Evolutionary conservation across 2,797 vertebrate genomes (phyloP).

Genomic region (Phoeniculus purpureus): DNA sequence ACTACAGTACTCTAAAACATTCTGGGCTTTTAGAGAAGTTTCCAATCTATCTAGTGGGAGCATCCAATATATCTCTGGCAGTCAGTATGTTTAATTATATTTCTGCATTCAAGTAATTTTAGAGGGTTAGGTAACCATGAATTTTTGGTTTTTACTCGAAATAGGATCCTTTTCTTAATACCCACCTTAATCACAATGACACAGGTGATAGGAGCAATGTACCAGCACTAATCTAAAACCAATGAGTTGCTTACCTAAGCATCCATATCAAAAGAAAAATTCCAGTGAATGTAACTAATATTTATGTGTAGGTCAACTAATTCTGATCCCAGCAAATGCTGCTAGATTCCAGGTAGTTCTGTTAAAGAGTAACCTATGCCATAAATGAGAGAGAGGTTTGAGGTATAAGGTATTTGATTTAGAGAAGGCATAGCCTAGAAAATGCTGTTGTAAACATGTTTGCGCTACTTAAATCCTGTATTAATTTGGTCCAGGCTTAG

Average conservation of each 20-base stretch:
- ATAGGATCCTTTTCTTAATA: background rate
- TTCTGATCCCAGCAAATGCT: background rate
- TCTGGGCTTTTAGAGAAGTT: conserved; percentile 5
- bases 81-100: conserved; percentile 6
- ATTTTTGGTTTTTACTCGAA: background rate
- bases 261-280: background rate
- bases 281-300: background rate
- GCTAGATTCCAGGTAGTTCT: background rate
- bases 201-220: background rate
- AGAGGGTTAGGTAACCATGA: background rate
- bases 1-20: background rate
- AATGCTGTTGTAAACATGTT: background rate
- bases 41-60: background rate
- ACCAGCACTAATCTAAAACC: background rate
- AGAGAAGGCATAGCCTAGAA: background rate
- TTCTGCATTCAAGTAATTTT: background rate
- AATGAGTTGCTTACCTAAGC: background rate
- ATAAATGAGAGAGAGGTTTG: background rate
- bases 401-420: background rate
- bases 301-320: background rate
- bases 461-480: background rate
- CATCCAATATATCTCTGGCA: background rate
- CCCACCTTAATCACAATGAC: background rate
- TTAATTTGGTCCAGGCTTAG: background rate
- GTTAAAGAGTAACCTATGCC: background rate